Evolutionary conservation across 2,113 vertebrate species (phyloP), one percentile per base, ranked within the genome.

Genomic region (Tricholaema leucomelas): DNA sequence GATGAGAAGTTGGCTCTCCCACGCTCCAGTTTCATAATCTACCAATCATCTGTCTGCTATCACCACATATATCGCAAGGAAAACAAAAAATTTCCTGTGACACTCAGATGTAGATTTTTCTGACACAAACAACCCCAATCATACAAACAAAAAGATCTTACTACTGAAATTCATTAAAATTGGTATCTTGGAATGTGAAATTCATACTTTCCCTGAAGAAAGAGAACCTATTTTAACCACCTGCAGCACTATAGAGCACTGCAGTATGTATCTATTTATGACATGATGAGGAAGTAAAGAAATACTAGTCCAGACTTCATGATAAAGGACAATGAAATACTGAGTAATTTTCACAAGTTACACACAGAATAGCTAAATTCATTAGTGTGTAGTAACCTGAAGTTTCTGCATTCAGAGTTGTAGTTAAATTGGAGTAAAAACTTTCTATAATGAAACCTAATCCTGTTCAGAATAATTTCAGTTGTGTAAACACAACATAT

Each of bases 211-310:
- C 73, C 38, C 12, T 66, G 17, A 48, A 70, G 35, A 56, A 93
- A 60, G 7, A 44, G 2, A 64, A n/a, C 0, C 0, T 66, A 17
- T 54, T 81, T 74, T 38, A 77, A 21, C 18, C 5, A 65, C 5
- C 28, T 88, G 8, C 9, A 63, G 15, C 9, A 65, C 7, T 13
- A 55, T 38, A 31, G 9, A 36, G 20, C 12, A 55, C 28, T 33
- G 59, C 27, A 31, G 8, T 72, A 46, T 46, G 64, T 52, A 5
- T 7, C 58, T 87, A 25, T 10, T 21, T 46, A 21, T 1, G 7
- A 36, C 19, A 27, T 20, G 5, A 24, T 76, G 14, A 42, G 42
- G 56, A 73, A 63, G 17, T 12, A 44, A 82, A 73, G 54, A 36
- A 79, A 38, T 54, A 33, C 38, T n/a, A 82, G 35, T 15, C 13